These are phyloP conservation scores for Atherinosoma microstoma DNA, from an alignment of 2,797 vertebrate species.

Conservation along the genomic window DNA sequence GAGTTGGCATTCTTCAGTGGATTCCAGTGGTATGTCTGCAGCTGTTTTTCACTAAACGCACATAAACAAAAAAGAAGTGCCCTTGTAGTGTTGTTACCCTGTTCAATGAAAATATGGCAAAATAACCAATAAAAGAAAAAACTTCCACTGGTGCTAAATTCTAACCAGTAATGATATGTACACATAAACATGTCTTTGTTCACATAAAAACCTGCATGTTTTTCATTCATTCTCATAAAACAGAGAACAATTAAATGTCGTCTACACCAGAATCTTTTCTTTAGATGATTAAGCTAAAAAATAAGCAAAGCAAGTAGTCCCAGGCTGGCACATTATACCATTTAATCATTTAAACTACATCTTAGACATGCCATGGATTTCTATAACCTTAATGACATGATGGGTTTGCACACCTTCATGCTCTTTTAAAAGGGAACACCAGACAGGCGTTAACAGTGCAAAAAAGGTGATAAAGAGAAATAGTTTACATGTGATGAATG, in stretches of 20 bases:
- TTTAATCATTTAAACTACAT: constrained; percentile 21
- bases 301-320: not conserved
- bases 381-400: constrained; percentile 1
- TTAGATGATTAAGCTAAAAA: not conserved
- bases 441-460: not conserved
- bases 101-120: constrained; percentile 7
- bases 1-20: constrained; percentile 22
- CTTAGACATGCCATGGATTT: not conserved
- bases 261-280: constrained; percentile 2
- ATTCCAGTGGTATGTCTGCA: constrained; percentile 36
- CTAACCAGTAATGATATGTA: not conserved
- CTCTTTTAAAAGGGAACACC: constrained; percentile 11
- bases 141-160: not conserved
- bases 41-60: constrained; percentile 39
- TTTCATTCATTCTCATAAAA: not conserved
- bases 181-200: not conserved
- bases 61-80: constrained; percentile 13
- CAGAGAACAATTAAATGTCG: constrained; percentile 11
- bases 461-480: constrained; percentile 13
- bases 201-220: not conserved
- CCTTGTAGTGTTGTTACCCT: constrained; percentile 7
- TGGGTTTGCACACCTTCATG: not conserved
- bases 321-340: not conserved
- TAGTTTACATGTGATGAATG: not conserved
- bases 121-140: constrained; percentile 5